phyloP scores from a whole-genome alignment of 2,888 invertebrate genomes.

The Plebejus melissa region DNA sequence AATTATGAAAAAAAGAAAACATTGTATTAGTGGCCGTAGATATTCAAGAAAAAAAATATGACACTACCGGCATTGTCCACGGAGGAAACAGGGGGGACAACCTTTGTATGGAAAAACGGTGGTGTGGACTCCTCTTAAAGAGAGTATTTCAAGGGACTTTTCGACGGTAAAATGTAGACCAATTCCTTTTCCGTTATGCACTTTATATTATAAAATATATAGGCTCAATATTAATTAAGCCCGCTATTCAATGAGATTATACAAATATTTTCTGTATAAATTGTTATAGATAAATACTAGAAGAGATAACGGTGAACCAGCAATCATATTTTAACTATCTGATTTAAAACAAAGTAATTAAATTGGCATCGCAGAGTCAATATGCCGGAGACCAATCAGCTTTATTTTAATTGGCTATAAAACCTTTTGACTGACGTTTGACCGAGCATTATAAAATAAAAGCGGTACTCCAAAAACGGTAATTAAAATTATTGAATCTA shows the following conservation, averaged over 20 bases:
- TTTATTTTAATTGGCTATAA: conserved; percentile 30
- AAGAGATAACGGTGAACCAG: neutral
- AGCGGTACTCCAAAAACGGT: conserved; percentile 4
- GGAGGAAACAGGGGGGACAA: no score
- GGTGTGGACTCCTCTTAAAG: no score
- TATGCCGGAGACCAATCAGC: conserved; percentile 24
- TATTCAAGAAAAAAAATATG: no score
- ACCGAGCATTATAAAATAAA: conserved; percentile 20
- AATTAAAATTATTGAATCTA: conserved; percentile 11
- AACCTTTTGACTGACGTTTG: conserved; percentile 28
- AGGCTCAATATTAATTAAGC: neutral
- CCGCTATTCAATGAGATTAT: neutral
- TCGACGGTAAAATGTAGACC: no score
- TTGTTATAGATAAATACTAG: neutral
- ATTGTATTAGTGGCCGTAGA: no score
- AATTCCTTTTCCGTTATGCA: no score
- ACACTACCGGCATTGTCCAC: no score
- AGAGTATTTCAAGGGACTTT: no score
- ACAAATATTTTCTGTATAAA: neutral
- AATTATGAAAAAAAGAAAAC: no score
- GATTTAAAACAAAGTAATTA: conserved; percentile 19
- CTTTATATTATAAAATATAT: no score
- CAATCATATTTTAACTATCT: conserved; percentile 12
- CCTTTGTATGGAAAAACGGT: no score
- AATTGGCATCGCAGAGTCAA: conserved; percentile 15